Evolutionary conservation across 2,888 invertebrate genomes (phyloP), one percentile per base, ranked within the genome.

Genomic region (Cosmorhoe ocellata): DNA sequence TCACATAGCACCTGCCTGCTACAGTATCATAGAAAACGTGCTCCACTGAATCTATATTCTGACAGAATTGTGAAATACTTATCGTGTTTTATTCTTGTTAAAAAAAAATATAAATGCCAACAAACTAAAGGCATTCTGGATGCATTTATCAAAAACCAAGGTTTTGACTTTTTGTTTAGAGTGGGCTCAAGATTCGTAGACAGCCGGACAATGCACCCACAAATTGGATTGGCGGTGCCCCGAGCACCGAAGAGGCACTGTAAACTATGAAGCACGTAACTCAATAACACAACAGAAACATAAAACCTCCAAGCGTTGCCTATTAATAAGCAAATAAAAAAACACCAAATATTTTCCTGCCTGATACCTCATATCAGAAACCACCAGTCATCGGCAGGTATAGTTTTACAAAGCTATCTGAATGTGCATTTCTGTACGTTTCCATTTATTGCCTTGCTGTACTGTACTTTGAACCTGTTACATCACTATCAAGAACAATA

Each of bases 221-320:
- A 87, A 87, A 88, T 88, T 86, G 87, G 81, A 84, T 83, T 81
- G 81, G 75, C 71, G 61, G 71, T 71, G 73, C 74, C 69, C 66
- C 66, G 66, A 76, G 76, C 71, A 72, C 69, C 68, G 68, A 48
- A 44, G 37, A 31, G 27, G 9, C 44, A 37, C 36, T 13, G 40
- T 40, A 48, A 44, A 24, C 9, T 27, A 14, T n/a, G 27, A 10
- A 36, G 6, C 22, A 26, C 31, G 40, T 49, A 49, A 37, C 27
- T 38, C 42, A 49, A 42, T 7, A 10, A 11, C 34, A 7, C 18
- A 34, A 24, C 24, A 24, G 1, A 24, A 24, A n/a, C n/a, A n/a
- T n/a, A n/a, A n/a, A n/a, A n/a, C n/a, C n/a, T n/a, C n/a, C n/a
- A n/a, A n/a, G n/a, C n/a, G n/a, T n/a, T n/a, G n/a, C n/a, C n/a